Conservation (phyloP, 2,888 invertebrate species). For the Melanargia galathea region DNA sequence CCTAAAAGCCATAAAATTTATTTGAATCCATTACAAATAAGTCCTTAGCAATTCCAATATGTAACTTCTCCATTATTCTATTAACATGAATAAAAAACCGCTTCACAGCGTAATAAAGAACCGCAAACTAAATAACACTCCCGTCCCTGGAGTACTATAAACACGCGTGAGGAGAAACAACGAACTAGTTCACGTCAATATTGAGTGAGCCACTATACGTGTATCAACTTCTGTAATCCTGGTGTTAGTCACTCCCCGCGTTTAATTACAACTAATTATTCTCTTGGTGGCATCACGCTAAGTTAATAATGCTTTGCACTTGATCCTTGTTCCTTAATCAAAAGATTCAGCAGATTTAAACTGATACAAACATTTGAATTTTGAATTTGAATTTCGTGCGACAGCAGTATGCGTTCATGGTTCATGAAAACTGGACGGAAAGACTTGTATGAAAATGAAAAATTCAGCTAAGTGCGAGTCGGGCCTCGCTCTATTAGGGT, state of each 20-base stretch:
- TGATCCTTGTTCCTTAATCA: constrained; percentile 8
- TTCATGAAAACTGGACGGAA: no score
- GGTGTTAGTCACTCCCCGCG: not conserved
- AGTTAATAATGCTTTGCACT: not conserved
- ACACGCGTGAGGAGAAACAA: constrained; percentile 6
- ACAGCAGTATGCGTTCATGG: no score
- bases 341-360: not conserved
- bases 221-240: constrained; percentile 10
- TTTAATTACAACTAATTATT: constrained; percentile 1
- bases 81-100: constrained; percentile 10
- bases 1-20: no score
- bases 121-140: not conserved
- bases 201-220: constrained; percentile 11
- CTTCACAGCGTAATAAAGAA: not conserved
- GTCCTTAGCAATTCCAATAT: not conserved
- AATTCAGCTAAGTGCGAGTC: no score
- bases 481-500: no score
- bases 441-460: no score
- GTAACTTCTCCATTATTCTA: constrained; percentile 5
- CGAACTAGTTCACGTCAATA: not conserved
- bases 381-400: no score
- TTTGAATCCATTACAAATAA: not conserved
- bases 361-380: no score
- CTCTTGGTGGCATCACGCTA: not conserved
- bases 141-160: not conserved